Percentiles rank a stretch among this genome's conserved stretches.
Conservation (phyloP, 2,113 vertebrate species). For the Ceuthmochares aereus region DNA sequence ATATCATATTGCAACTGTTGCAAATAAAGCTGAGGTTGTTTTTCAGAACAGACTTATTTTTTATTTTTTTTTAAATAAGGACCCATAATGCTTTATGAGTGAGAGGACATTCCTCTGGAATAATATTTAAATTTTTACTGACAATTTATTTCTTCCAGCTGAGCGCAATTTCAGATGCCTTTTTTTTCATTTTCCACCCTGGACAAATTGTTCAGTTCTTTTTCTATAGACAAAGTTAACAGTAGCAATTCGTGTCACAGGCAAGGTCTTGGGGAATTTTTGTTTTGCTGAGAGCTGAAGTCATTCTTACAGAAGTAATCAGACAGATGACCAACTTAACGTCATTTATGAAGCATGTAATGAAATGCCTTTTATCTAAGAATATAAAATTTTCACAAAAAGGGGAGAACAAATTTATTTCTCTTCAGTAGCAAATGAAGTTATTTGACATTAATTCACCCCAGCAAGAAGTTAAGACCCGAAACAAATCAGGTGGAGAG, state of each 20-base stretch:
- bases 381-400: not conserved
- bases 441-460: not conserved
- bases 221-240: not conserved
- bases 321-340: not conserved
- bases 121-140: not conserved
- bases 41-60: not conserved
- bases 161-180: not conserved
- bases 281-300: not conserved
- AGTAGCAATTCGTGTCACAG: not conserved
- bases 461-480: not conserved
- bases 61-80: not conserved
- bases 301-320: not conserved
- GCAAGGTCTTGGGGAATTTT: not conserved
- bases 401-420: not conserved
- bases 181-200: not conserved
- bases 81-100: not conserved
- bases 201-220: not conserved
- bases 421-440: not conserved
- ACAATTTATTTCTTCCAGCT: not conserved
- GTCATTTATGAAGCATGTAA: not conserved
- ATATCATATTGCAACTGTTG: not conserved
- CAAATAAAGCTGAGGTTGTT: not conserved
- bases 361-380: not conserved
- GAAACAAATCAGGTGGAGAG: not conserved
- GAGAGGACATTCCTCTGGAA: not conserved